Evolutionary conservation across 2,113 vertebrate species (phyloP).

Genomic region (Ictidomys tridecemlineatus): DNA sequence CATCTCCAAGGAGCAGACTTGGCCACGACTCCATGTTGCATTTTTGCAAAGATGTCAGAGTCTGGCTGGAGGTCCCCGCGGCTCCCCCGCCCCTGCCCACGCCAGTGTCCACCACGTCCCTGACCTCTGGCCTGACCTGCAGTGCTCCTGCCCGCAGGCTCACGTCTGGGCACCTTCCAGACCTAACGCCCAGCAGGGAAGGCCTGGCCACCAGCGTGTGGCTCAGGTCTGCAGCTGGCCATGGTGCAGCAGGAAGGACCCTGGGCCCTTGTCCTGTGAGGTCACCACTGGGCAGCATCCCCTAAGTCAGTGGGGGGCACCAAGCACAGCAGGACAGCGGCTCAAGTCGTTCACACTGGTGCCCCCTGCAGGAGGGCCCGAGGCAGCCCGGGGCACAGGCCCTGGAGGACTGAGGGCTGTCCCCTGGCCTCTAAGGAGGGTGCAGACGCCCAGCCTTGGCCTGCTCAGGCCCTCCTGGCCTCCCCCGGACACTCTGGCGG

Average conservation of each 20-base stretch:
- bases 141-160: fast-evolving
- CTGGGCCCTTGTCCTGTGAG: slow-evolving; percentile 29
- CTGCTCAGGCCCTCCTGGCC: not conserved
- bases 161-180: fast-evolving
- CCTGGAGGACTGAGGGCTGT: not conserved
- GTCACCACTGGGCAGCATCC: slow-evolving; percentile 54
- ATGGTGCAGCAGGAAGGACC: not conserved
- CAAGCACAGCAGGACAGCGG: not conserved
- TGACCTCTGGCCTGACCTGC: not conserved
- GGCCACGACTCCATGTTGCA: not conserved
- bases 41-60: not conserved
- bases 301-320: not conserved
- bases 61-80: not conserved
- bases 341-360: not conserved
- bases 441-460: not conserved
- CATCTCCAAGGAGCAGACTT: not conserved
- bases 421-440: no score
- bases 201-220: not conserved
- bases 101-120: not conserved
- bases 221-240: not conserved
- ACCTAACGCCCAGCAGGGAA: not conserved
- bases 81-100: not conserved
- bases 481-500: no score
- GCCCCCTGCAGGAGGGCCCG: fast-evolving
- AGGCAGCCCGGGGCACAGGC: fast-evolving